These are phyloP conservation scores for Haliclystus octoradiatus DNA, from an alignment of 30 jellyfish, hydroid and myxozoan genomes.

Conservation along the genomic window DNA sequence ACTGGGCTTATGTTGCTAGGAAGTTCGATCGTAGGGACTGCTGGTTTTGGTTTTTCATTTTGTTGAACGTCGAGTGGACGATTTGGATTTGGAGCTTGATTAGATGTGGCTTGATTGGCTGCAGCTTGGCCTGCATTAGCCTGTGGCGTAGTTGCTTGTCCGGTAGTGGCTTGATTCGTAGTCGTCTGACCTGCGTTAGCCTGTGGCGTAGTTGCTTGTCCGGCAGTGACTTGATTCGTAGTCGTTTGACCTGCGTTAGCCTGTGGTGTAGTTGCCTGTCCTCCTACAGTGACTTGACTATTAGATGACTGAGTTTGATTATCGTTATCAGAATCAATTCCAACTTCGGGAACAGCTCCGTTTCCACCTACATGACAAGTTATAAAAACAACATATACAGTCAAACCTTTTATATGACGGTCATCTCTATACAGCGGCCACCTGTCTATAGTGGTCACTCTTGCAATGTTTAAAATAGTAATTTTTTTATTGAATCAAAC, in stretches of 20 bases:
- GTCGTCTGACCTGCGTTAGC: not conserved
- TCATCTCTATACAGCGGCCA: no score
- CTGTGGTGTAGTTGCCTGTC: not conserved
- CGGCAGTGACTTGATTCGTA: not conserved
- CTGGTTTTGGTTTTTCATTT: no score
- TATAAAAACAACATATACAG: not conserved
- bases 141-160: not conserved
- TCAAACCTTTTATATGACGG: not conserved
- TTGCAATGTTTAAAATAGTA: no score
- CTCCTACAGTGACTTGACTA: not conserved
- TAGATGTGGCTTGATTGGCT: not conserved
- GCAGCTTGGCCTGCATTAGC: not conserved
- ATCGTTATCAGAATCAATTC: not conserved
- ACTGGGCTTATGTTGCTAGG: no score
- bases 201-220: not conserved
- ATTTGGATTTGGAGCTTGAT: no score
- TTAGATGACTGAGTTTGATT: no score
- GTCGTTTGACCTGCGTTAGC: not conserved
- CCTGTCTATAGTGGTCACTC: no score
- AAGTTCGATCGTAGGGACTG: no score
- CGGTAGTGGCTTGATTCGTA: not conserved
- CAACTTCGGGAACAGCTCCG: slow-evolving; percentile 1
- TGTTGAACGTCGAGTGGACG: no score
- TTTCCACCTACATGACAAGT: not conserved
- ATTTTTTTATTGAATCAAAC: no score